These are phyloP conservation scores for Condylura cristata DNA, from an alignment of 2,113 vertebrate species.

Conservation along the genomic window DNA sequence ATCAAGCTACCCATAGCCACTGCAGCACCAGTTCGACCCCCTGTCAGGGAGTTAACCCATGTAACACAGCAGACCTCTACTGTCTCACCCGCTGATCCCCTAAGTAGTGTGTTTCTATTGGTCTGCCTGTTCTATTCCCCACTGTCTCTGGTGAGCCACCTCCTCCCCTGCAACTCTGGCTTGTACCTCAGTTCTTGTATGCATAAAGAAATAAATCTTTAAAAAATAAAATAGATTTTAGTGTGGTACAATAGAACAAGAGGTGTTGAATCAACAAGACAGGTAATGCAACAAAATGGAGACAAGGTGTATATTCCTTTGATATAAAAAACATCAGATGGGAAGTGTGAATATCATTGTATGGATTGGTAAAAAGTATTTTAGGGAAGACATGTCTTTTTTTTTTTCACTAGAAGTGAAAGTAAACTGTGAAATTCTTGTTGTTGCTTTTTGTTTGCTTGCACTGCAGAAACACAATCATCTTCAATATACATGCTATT, in stretches of 20 bases:
- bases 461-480: not conserved
- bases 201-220: no score
- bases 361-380: not conserved
- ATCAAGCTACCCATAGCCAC: no score
- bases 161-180: no score
- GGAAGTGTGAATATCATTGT: not conserved
- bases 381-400: not conserved
- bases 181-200: no score
- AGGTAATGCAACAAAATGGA: not conserved
- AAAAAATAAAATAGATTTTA: not conserved
- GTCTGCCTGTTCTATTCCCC: no score
- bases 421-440: not conserved
- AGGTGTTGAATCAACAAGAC: not conserved
- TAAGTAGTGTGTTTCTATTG: no score
- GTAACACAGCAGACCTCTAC: no score
- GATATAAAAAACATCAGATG: not conserved
- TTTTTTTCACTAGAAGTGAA: not conserved
- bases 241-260: not conserved
- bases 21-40: no score
- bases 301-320: not conserved
- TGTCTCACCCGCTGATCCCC: no score
- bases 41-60: no score
- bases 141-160: no score
- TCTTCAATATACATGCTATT: not conserved
- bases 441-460: not conserved